A percentile compares a stretch with the other conserved stretches of the same genome.
Conservation (phyloP, 2,888 invertebrate species). For the Caenorhabditis parvicauda region DNA sequence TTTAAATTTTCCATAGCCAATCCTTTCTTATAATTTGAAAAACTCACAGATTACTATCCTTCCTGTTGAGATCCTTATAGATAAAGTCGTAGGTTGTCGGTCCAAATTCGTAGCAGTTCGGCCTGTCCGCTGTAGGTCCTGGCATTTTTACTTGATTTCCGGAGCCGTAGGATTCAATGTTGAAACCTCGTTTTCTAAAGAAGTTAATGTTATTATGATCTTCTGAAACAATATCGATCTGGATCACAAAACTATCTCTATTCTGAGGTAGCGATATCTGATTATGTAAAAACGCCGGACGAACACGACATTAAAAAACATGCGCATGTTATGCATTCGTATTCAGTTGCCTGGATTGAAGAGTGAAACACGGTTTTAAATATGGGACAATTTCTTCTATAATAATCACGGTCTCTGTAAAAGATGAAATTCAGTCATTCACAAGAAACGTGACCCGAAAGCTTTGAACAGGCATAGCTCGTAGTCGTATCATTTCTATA, state of each 20-base stretch:
- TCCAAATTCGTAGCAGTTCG: constrained; percentile 51
- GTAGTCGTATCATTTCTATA: too few species aligned
- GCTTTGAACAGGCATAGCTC: too few species aligned
- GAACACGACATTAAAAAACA: too few species aligned
- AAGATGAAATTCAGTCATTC: too few species aligned
- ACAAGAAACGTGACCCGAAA: too few species aligned
- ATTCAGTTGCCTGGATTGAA: too few species aligned
- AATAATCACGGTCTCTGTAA: too few species aligned
- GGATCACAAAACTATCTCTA: background rate
- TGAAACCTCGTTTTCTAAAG: constrained; percentile 95
- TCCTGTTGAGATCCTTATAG: constrained; percentile 42
- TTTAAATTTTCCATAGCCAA: background rate
- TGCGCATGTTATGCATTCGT: too few species aligned
- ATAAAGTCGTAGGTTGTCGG: constrained; percentile 47
- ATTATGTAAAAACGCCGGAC: too few species aligned
- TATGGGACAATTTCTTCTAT: too few species aligned
- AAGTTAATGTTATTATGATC: background rate
- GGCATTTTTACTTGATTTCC: constrained; percentile 82
- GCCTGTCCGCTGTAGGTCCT: constrained; percentile 75
- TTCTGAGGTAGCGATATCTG: too few species aligned
- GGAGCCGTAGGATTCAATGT: constrained; percentile 71
- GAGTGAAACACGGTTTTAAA: too few species aligned
- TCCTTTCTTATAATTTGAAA: background rate
- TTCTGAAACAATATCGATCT: constrained; percentile 2
- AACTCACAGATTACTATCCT: constrained; percentile 47